Evolutionary conservation across 2,113 vertebrate species (phyloP).

Genomic region (Elachura formosa): DNA sequence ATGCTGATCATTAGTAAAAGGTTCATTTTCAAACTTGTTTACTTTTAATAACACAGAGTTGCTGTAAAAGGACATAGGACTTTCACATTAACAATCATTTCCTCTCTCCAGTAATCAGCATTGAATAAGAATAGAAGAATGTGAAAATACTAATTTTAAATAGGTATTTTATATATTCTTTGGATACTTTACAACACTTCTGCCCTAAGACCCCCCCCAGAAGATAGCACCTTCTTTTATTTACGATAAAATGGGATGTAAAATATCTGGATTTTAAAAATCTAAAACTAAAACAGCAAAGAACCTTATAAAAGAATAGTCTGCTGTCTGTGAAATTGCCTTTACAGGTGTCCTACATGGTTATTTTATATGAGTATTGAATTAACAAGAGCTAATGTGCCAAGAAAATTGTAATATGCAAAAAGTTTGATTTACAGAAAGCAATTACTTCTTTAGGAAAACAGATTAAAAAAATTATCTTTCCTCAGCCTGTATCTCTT

Average conservation of each 20-base stretch:
- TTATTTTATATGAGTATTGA: not conserved
- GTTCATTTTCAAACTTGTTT: not conserved
- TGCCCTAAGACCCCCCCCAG: accelerated
- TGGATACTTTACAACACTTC: not conserved
- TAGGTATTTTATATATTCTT: not conserved
- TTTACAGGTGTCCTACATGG: not conserved
- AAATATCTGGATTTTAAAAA: not conserved
- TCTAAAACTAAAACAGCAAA: not conserved
- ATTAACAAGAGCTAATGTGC: not conserved
- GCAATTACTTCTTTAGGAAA: not conserved
- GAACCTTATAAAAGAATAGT: not conserved
- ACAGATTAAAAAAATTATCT: not conserved
- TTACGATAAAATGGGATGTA: not conserved
- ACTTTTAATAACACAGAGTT: not conserved
- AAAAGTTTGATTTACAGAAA: not conserved
- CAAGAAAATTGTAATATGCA: not conserved
- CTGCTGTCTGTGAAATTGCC: not conserved
- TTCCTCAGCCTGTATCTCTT: not conserved
- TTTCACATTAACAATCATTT: not conserved
- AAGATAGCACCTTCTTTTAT: not conserved
- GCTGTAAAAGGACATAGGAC: not conserved
- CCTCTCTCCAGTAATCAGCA: not conserved
- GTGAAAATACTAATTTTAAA: not conserved
- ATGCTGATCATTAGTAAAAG: not conserved
- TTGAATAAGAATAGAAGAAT: not conserved